Conservation (phyloP, 2,888 invertebrate genomes). For the Meiosimyza decipiens region DNA sequence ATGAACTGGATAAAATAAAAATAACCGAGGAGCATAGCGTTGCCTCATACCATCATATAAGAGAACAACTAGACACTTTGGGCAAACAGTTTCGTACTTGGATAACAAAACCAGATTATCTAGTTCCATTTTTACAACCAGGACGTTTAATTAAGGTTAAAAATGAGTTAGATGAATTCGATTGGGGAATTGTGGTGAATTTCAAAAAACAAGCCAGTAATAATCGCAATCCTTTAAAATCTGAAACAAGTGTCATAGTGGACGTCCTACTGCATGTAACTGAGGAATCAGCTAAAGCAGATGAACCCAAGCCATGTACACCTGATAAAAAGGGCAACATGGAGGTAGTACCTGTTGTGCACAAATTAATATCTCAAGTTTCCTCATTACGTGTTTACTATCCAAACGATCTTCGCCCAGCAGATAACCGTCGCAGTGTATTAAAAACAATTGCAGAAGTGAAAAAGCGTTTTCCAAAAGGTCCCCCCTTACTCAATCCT, state of each 20-base stretch:
- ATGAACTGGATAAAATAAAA: constrained; percentile 72
- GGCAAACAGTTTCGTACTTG: constrained; percentile 80
- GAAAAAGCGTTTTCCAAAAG: constrained; percentile 87
- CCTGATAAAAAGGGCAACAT: constrained; percentile 73
- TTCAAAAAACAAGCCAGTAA: constrained; percentile 78
- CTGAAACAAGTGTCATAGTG: constrained; percentile 72
- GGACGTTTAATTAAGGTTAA: constrained; percentile 94
- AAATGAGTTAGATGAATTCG: constrained; percentile 86
- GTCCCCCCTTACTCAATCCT: constrained; percentile 91
- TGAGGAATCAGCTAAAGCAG: constrained; percentile 71
- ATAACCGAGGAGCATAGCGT: constrained; percentile 82
- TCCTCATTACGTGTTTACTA: constrained; percentile 91
- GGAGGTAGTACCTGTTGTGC: constrained; percentile 88
- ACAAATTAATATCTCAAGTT: constrained; percentile 84
- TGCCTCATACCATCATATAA: constrained; percentile 85
- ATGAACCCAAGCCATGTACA: constrained; percentile 77
- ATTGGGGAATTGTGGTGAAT: constrained; percentile 97
- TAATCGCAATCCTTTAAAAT: constrained; percentile 68
- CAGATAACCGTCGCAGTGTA: constrained; percentile 87
- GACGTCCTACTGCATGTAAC: constrained; percentile 87
- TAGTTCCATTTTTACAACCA: constrained; percentile 94
- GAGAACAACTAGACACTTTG: constrained; percentile 81
- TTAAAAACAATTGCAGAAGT: constrained; percentile 89
- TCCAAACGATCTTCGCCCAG: constrained; percentile 87
- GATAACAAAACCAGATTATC: constrained; percentile 86